Conservation (phyloP, 2,797 vertebrate genomes). For the Sebastes elongatus region DNA sequence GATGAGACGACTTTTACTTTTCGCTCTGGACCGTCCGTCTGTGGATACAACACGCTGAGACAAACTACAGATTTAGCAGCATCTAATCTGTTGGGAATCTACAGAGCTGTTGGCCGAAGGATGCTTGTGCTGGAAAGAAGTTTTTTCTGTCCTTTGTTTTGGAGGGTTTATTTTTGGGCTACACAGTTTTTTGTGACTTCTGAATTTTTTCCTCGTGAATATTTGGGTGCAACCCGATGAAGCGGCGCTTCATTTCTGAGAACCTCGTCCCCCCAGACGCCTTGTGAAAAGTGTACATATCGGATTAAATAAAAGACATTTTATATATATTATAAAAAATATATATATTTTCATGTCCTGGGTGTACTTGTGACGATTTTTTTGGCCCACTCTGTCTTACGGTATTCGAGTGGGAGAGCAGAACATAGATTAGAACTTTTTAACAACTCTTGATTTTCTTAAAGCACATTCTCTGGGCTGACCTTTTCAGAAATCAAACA, state of each 20-base stretch:
- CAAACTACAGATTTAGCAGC: not conserved
- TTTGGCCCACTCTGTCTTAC: conserved; percentile 80
- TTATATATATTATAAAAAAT: conserved; percentile 85
- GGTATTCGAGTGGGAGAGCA: conserved; percentile 74
- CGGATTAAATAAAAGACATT: conserved; percentile 86
- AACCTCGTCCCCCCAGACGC: conserved; percentile 78
- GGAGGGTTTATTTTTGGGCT: conserved; percentile 41
- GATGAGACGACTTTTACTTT: conserved; percentile 36
- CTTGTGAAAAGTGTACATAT: conserved; percentile 97
- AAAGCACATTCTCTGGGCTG: conserved; percentile 72
- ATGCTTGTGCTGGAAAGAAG: conserved; percentile 39
- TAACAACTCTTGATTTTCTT: conserved; percentile 66
- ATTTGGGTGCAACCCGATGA: conserved; percentile 70
- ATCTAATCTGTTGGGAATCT: not conserved
- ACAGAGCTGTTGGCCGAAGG: not conserved
- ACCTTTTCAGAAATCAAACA: conserved; percentile 57
- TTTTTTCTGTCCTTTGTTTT: conserved; percentile 35
- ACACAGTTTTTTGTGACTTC: conserved; percentile 18
- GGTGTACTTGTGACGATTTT: conserved; percentile 85
- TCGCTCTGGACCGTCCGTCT: not conserved
- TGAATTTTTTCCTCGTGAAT: conserved; percentile 37
- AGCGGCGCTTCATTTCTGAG: conserved; percentile 81
- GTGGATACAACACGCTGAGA: conserved; percentile 5
- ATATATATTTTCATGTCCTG: conserved; percentile 87
- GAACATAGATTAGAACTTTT: conserved; percentile 69